Evolutionary conservation across 2,113 vertebrate species (phyloP), one percentile per base, ranked within the genome.

Genomic region (Grallaria varia): DNA sequence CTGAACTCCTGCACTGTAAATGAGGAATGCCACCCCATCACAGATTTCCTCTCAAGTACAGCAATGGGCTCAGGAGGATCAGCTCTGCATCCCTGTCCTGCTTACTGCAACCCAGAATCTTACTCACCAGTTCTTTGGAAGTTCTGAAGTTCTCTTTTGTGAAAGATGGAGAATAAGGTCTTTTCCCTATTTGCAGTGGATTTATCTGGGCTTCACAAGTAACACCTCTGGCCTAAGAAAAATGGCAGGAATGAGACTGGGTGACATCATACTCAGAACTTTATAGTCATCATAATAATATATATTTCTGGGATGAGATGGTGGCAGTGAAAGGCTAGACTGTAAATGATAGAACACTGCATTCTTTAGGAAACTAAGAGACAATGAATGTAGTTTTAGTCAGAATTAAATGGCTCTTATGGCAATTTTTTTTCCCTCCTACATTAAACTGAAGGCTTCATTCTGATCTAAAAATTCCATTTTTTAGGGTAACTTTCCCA

Each of bases 151-250:
- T 98, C 97, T 99, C 99, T 37, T 97, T 97, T 1, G 81, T 97
- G 96, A 99, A 99, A 37, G 98, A 98, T 21, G 89, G 88, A 22
- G 87, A 78, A 56, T 98, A 95, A 68, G 92, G 60, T 31, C 77
- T 96, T 84, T 79, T 93, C 33, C 98, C 97, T 56, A 99, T 98
- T 78, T 98, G 97, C 95, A 99, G 95, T 75, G 98, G 98, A 93
- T 99, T 98, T 64, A 98, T 90, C 80, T 94, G 95, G 82, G 98
- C 96, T 37, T 98, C 94, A 93, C 99, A 99, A 78, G 92, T 98
- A 91, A 99, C 87, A 39, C 98, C 97, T 60, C 93, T 98, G 47
- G 95, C 97, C 99, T 99, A 94, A 40, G 80, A 95, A 93, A 82
- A 47, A 84, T 33, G 8, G 12, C 14, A 93, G 56, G 42, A 95